Base-by-base conservation (phyloP, 2,113 vertebrate species). In the Pseudopipra pipra region DNA sequence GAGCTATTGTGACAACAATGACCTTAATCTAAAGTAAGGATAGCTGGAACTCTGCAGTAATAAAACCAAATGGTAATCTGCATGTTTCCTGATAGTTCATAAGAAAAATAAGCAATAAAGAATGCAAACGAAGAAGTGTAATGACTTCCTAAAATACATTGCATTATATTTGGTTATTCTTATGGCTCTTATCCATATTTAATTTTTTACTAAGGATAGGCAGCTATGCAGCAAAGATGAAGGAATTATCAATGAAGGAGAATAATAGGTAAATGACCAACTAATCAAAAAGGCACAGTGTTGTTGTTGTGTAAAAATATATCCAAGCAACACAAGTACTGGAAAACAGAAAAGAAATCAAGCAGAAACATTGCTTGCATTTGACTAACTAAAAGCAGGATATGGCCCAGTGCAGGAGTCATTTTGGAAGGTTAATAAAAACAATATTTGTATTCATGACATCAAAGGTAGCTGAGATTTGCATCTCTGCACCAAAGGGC, bases 61-160 rank as follows among this genome's bases (percentile, higher is more conserved):
- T 97, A 95, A 96, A 97, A 80, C 43, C 86, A 95, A 97, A 88
- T 90, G 80, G 92, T 77, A 96, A 95, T 97, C 94, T 97, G 90
- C 90, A 89, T 94, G 76, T 94, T 95, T 85, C 85, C 92, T 82
- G 87, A 83, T 86, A 94, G 75, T 97, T 97, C 94, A 68, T 91
- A 87, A 98, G 96, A 95, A 96, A 97, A 97, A 94, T 93, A 94
- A 97, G 96, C 95, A 95, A 92, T 97, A 93, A 97, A 96, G 93
- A 72, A 95, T 97, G 94, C 93, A 95, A 97, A 97, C 81, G 87
- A 96, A 85, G 30, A 71, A 91, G 79, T 78, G 41, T 79, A 95
- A 90, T 91, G 52, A 70, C 96, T 97, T 94, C 90, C 88, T 95
- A 93, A 92, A 81, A 14, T 76, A 59, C 52, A 47, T 31, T 72